phyloP scores from a whole-genome alignment of 35 echinoderm and acorn worm genomes.

The Patiria miniata region DNA sequence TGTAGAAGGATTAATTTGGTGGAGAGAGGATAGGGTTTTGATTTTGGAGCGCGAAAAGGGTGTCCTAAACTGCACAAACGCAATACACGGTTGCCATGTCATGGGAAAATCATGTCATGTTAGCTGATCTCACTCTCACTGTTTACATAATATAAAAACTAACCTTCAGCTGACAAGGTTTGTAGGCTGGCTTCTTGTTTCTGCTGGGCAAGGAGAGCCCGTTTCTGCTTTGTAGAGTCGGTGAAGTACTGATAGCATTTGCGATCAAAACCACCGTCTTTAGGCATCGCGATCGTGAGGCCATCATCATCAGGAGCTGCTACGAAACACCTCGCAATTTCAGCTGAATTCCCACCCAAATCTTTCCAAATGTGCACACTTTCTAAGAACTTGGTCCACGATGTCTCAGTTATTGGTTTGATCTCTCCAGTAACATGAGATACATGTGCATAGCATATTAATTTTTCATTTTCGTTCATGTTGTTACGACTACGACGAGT shows the following conservation, averaged over 20 bases:
- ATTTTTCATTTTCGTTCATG: not conserved
- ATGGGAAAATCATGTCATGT: no score
- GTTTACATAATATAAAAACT: no score
- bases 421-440: conserved; percentile 6
- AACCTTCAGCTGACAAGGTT: conserved; percentile 46
- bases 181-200: conserved; percentile 30
- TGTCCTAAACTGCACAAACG: no score
- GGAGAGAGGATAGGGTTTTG: no score
- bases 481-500: not conserved
- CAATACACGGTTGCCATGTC: no score
- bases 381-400: conserved; percentile 18
- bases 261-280: conserved; percentile 54
- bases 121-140: no score
- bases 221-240: conserved; percentile 47
- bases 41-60: no score
- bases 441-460: not conserved
- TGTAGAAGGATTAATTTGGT: no score
- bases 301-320: conserved; percentile 28
- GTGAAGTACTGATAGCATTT: conserved; percentile 60
- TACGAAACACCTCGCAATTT: conserved; percentile 50
- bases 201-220: conserved; percentile 28
- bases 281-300: conserved; percentile 34
- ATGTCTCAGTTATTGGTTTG: conserved; percentile 32
- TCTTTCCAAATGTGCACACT: conserved; percentile 44
- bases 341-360: conserved; percentile 42